phyloP scores from a whole-genome alignment of 2,113 vertebrate species.

The Theristicus caerulescens region DNA sequence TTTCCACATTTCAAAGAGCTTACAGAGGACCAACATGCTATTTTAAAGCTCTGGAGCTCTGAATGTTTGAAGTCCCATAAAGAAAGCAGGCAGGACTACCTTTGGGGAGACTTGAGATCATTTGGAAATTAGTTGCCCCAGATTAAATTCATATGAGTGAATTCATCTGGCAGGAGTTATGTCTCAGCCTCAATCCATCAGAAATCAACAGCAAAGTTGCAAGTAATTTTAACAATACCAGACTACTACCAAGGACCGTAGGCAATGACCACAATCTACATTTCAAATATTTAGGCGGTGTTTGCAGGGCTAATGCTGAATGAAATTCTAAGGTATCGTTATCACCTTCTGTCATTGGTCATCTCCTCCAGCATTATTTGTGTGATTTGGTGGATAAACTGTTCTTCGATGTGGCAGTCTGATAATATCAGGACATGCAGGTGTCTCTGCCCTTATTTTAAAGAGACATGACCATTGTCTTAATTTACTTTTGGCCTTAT shows the following conservation, averaged over 20 bases:
- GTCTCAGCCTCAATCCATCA: not conserved
- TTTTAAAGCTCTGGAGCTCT: not conserved
- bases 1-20: not conserved
- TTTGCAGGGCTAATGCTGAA: not conserved
- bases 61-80: not conserved
- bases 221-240: not conserved
- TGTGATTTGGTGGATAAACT: not conserved
- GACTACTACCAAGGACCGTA: not conserved
- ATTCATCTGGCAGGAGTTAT: not conserved
- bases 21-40: not conserved
- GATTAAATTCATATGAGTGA: not conserved
- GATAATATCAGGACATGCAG: not conserved
- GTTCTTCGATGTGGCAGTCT: not conserved
- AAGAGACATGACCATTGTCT: not conserved
- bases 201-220: not conserved
- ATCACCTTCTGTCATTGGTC: not conserved
- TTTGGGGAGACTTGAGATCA: not conserved
- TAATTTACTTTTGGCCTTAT: not conserved
- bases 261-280: not conserved
- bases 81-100: not conserved
- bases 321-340: not conserved
- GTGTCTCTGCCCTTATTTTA: not conserved
- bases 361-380: not conserved
- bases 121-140: not conserved
- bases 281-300: not conserved